Percentiles rank a stretch among this genome's conserved stretches.
Conservation (phyloP, 37 sponge, comb jelly and placozoan genomes). For the Amphimedon queenslandica region DNA sequence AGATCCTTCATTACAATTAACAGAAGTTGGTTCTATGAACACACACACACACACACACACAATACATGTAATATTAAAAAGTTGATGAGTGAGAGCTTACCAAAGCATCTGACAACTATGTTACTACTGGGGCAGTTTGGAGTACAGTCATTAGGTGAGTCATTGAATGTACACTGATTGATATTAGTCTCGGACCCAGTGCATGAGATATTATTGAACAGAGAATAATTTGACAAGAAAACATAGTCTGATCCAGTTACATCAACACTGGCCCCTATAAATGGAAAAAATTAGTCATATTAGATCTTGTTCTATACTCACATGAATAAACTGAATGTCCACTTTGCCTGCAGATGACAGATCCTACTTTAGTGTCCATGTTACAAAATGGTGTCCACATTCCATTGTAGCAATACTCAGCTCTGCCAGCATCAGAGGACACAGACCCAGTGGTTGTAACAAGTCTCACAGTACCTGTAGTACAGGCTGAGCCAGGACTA, state of each 20-base stretch:
- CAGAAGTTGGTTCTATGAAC: background rate
- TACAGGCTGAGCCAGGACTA: background rate
- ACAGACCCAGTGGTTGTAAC: background rate
- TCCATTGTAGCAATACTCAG: background rate
- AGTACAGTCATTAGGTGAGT: background rate
- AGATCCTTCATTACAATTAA: constrained; percentile 1
- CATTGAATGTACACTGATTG: background rate
- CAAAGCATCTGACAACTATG: constrained; percentile 1
- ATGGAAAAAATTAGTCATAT: background rate
- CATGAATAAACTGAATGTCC: background rate
- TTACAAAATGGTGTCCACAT: constrained; percentile 1
- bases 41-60: too few relatives aligned
- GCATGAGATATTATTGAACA: background rate
- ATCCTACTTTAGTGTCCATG: background rate
- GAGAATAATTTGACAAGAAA: background rate
- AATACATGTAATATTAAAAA: background rate
- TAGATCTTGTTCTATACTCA: background rate
- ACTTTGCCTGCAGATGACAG: background rate
- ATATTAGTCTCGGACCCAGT: background rate
- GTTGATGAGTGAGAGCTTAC: background rate
- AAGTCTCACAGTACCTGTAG: background rate
- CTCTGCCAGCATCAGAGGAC: background rate
- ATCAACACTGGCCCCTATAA: background rate
- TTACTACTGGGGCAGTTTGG: background rate
- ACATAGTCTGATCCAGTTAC: background rate